phyloP scores from a whole-genome alignment of 2,113 vertebrate genomes.

The Sebastes fasciatus region DNA sequence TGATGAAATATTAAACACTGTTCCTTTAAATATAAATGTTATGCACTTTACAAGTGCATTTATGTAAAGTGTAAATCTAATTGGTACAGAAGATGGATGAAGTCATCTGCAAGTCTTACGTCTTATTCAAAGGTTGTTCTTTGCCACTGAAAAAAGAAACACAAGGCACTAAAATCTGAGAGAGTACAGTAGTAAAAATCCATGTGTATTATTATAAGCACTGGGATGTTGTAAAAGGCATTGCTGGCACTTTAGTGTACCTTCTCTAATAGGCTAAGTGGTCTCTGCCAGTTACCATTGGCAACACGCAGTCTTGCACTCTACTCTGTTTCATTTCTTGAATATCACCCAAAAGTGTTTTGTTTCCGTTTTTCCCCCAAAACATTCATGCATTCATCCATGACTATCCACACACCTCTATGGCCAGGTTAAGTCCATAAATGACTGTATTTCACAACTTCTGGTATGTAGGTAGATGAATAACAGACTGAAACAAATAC shows the following conservation, averaged over 20 bases:
- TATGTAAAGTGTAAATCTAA: background rate
- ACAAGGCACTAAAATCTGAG: background rate
- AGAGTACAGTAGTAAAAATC: background rate
- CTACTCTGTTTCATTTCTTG: constrained; percentile 28
- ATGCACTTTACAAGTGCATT: background rate
- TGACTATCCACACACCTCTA: constrained; percentile 8
- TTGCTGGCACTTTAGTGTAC: constrained; percentile 1
- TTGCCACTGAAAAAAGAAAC: background rate
- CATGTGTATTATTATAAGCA: constrained; percentile 14
- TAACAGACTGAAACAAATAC: constrained; percentile 22
- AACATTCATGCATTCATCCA: constrained; percentile 30
- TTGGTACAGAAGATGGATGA: background rate
- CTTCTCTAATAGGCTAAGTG: constrained; percentile 19
- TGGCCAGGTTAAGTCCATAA: constrained; percentile 18
- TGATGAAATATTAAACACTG: no score
- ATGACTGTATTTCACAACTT: constrained; percentile 38
- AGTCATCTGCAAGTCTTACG: background rate
- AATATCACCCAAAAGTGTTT: constrained; percentile 43
- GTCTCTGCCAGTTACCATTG: constrained; percentile 38
- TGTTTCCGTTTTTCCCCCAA: constrained; percentile 29
- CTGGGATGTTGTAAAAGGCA: background rate
- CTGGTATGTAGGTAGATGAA: constrained; percentile 31
- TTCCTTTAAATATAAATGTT: background rate
- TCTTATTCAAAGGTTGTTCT: background rate
- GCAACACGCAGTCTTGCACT: constrained; percentile 42